Base-by-base conservation (phyloP, 1,140 invertebrate species). In the Drosophila teissieri region DNA sequence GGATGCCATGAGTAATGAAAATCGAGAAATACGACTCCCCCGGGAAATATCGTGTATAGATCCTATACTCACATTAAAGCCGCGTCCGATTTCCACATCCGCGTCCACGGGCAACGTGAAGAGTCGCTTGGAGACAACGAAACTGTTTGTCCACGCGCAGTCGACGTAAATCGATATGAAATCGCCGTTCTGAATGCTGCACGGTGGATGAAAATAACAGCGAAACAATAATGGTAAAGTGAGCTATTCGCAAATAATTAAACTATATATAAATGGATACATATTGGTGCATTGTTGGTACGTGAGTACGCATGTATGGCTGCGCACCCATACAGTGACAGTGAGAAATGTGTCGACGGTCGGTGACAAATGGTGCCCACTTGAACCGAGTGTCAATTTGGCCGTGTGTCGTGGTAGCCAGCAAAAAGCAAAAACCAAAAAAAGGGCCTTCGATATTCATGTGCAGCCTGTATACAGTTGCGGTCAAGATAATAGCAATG, bases 161-260 rank as follows among this genome's bases (percentile, higher is more conserved):
- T 92, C 91, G 62, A 92, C 81, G 77, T 91, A 91, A 78, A 92
- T 90, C 57, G 90, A 91, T 82, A 92, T 92, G 68, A 92, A 92
- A 90, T 92, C 91, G 73, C 91, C 91, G 86, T 92, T 92, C 79
- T 92, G 80, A 80, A 92, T 89, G 76, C 91, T 92, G 63, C 39
- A 58, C 17, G 27, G 22, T 31, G 17, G 46, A 48, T 45, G 61
- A 55, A 67, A 64, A 51, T 48, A 80, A 65, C 37, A 69, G 37
- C 36, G 70, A 76, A 69, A 80, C 58, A 61, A 64, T 78, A 81
- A 60, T 51, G n/a, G 31, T 42, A 54, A 77, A 57, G 68, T 49
- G 65, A 70, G 65, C 54, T 52, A 79, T 53, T 48, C 48, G 60
- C 61, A 90, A 90, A 90, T 90, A 80, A 90, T 90, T 90, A 80